A percentile compares a stretch with the other conserved stretches of the same genome.
phyloP scores from a whole-genome alignment of 2,113 vertebrate genomes.

The Actenoides hombroni region DNA sequence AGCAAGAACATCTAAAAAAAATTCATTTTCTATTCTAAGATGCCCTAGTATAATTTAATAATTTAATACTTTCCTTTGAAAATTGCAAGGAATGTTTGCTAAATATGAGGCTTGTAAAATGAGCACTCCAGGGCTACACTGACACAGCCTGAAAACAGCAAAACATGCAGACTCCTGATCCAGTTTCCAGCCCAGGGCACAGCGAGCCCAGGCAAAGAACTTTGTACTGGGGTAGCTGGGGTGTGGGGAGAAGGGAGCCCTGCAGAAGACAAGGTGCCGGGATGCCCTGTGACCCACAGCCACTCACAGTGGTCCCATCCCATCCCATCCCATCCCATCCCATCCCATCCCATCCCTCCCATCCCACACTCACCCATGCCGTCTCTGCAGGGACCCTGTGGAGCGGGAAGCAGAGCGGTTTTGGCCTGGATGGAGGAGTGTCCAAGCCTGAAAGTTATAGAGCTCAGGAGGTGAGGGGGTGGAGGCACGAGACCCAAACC shows the following conservation, averaged over 20 bases:
- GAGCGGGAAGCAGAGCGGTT: neutral
- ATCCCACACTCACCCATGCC: constrained; percentile 33
- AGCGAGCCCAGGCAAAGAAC: neutral
- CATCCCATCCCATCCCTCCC: neutral
- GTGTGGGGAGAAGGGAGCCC: neutral
- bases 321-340: neutral
- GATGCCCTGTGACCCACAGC: neutral
- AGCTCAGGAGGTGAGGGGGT: neutral
- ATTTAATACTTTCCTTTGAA: neutral
- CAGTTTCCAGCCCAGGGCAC: neutral
- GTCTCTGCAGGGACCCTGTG: neutral
- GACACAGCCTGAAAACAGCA: neutral
- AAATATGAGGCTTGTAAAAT: neutral
- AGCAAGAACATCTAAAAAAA: neutral
- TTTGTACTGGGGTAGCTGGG: no score
- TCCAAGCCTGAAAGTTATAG: constrained; percentile 49
- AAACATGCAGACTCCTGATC: neutral
- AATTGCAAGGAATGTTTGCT: neutral
- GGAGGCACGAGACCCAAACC: constrained; percentile 21
- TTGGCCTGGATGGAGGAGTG: neutral
- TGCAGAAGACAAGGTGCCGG: neutral
- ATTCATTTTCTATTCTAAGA: neutral
- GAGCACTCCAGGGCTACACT: neutral
- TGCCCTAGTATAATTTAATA: no score
- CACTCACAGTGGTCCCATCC: neutral